Base-by-base conservation (phyloP, 2,888 invertebrate genomes). In the Chouioia cunea region DNA sequence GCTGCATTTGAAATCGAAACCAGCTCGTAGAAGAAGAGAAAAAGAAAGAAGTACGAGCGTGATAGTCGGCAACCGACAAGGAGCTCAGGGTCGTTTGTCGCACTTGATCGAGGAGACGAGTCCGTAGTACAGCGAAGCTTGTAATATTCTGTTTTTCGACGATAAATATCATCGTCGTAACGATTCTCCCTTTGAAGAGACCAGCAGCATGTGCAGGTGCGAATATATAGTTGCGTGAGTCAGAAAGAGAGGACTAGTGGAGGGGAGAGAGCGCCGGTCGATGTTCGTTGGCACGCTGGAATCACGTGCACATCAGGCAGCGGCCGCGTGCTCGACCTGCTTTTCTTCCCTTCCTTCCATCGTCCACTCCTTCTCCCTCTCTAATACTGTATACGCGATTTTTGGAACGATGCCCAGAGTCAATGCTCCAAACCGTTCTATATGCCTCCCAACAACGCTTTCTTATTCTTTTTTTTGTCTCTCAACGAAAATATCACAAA, bases 221-320 rank as follows among this genome's bases (percentile, higher is more conserved):
- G 56, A 44, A 22, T 43, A 36, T 52, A 27, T 22, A 12, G 44
- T 54, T 23, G 50, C 36, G 4, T 60, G 53, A 23, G 20, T 53
- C 53, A 46, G 36, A 54, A 53, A 54, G 14, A 16, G 36, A 10
- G 58, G 46, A 44, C 8, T 20, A 20, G 16, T n/a, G 18, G 36
- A 43, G 54, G 23, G 66, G 63, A 3, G 36, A 52, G 58, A 50
- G 59, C 64, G 48, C 48, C 70, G 73, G 70, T 73, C 70, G 73
- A 73, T 71, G 71, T 57, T 50, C 36, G 46, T 12, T 48, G 56
- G 74, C 77, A 78, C 76, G 76, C 77, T 75, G 77, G 75, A 80
- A 85, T 85, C 85, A 78, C 77, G 78, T 77, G 77, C 80, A 84
- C 83, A 84, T 82, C 85, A 85, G 80, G 80, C 81, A 79, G 77